A percentile compares a stretch with the other conserved stretches of the same genome.
phyloP scores from a whole-genome alignment of 2,113 vertebrate genomes.

The Gobio gobio region DNA sequence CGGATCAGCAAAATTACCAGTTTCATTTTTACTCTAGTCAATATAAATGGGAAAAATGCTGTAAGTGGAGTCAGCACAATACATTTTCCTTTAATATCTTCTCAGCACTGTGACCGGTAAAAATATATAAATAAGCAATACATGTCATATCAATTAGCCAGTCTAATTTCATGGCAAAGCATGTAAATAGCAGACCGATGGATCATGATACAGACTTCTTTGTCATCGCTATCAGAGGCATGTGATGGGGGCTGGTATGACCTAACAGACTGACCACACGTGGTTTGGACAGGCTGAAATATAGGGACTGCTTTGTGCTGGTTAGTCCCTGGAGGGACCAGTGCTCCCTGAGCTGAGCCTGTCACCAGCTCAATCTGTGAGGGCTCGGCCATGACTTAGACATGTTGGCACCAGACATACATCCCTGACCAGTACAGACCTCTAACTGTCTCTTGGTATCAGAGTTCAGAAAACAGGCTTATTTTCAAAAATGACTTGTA shows the following conservation, averaged over 20 bases:
- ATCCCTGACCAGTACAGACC: background rate
- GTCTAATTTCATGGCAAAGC: slow-evolving; percentile 10
- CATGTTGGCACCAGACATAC: slow-evolving; percentile 1
- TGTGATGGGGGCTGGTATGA: slow-evolving; percentile 23
- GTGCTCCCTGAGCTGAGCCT: slow-evolving; percentile 59
- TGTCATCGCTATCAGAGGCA: background rate
- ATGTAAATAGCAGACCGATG: background rate
- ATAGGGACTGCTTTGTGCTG: slow-evolving; percentile 69
- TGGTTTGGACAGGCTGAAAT: slow-evolving; percentile 23
- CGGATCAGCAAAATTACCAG: background rate
- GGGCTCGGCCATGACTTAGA: slow-evolving; percentile 1
- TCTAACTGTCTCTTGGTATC: background rate
- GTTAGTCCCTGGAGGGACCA: slow-evolving; percentile 52
- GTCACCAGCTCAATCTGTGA: slow-evolving; percentile 59
- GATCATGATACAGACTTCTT: slow-evolving; percentile 11
- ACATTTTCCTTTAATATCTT: background rate
- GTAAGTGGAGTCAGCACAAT: background rate
- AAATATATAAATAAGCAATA: background rate
- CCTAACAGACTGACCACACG: slow-evolving; percentile 22
- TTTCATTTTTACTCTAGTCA: background rate
- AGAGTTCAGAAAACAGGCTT: background rate
- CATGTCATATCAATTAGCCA: background rate
- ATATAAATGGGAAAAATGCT: background rate
- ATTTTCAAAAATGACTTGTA: background rate
- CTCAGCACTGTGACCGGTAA: background rate